Conservation (phyloP, 2,113 vertebrate species). For the Condylura cristata region DNA sequence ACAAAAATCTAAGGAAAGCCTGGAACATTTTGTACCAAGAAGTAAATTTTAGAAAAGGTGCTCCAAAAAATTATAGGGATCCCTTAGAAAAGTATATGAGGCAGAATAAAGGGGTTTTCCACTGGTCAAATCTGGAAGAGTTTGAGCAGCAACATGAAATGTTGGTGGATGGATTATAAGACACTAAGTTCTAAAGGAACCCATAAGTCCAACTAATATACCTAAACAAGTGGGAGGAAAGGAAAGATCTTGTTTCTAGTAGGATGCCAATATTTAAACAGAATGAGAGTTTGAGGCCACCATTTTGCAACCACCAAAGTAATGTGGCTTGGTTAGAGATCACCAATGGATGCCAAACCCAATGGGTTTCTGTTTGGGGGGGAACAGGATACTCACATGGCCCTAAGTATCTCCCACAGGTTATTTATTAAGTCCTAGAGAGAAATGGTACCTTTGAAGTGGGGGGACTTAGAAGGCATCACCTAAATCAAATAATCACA, state of each 20-base stretch:
- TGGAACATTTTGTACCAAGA: background rate
- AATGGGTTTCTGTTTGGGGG: background rate
- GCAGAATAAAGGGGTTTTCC: background rate
- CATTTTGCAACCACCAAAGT: background rate
- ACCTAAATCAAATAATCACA: background rate
- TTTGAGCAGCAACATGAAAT: background rate
- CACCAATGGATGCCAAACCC: background rate
- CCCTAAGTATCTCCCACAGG: background rate
- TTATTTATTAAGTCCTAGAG: background rate
- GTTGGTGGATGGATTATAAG: background rate
- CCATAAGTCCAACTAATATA: background rate
- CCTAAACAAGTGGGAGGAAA: background rate
- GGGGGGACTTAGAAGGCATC: background rate
- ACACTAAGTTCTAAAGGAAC: background rate
- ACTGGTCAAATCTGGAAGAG: background rate
- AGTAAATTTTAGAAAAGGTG: background rate
- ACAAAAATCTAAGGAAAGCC: background rate
- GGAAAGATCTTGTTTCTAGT: background rate
- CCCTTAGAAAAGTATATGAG: background rate
- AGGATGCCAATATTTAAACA: background rate
- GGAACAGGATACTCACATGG: background rate
- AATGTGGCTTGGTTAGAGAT: background rate
- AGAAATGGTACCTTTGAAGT: slow-evolving; percentile 6
- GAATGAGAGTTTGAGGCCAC: background rate
- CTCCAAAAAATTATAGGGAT: background rate